Base-by-base conservation (phyloP, 35 echinoderm and acorn worm species). In the Stichopus chloronotus region DNA sequence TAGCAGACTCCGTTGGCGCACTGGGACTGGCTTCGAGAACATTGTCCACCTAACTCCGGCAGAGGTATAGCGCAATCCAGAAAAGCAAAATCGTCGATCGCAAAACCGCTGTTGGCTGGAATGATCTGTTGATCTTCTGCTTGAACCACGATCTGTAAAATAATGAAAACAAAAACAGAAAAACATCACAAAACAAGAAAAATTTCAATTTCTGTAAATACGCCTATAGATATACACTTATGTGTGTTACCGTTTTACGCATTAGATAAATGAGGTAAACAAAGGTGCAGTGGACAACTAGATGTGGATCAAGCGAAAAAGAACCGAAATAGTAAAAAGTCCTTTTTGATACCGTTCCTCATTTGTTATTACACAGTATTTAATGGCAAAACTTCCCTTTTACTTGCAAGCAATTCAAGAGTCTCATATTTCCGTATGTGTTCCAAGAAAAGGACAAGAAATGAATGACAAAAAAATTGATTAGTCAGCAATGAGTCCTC, bases 1-100 rank as follows among this genome's bases (percentile, higher is more conserved):
- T 93, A 91, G 54, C 96, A 97, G 10, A 92, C 84, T 0, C 95
- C 95, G 13, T 93, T 60, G 13, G 83, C 87, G 59, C 95, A 96
- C 79, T 96, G 95, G 21, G 77, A 52, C 56, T 94, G 76, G 9
- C 22, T 2, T 4, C 54, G 52, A 59, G 23, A 43, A 81, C 96
- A 97, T 6, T 59, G 6, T 9, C 91, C 91, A 14, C 55, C 58
- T 5, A 63, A 78, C 0, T 43, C 53, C 0, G 91, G 92, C 9
- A 87, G 53, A n/a, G 83, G 20, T n/a, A 57, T 52, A 5, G 74
- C 87, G 57, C 93, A 94, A 78, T 94, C 86, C 5, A 22, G 13
- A 55, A 94, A 94, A 9, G 53, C 5, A 25, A 94, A 78, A 55
- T 94, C 93, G 57, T 94, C 93, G 20, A 94, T 89, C 1, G 86